Conservation (phyloP, 1,140 invertebrate genomes). For the Vanessa tameamea region DNA sequence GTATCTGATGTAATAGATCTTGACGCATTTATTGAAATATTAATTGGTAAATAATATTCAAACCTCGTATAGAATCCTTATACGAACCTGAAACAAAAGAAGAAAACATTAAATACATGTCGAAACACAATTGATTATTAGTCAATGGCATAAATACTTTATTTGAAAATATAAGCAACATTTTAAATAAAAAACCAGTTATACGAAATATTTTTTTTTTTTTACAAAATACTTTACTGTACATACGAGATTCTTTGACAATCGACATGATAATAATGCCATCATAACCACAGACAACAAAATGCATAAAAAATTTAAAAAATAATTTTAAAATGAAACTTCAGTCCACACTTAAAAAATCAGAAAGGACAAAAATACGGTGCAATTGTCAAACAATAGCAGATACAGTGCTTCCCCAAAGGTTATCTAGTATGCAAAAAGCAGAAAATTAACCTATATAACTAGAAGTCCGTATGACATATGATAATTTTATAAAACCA, state of each 20-base stretch:
- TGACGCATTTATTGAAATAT: too few species aligned
- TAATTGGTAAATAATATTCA: not conserved
- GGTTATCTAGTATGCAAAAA: slow-evolving; percentile 31
- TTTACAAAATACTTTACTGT: not conserved
- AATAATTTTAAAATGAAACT: not conserved
- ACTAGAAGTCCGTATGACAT: slow-evolving; percentile 9
- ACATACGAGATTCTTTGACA: not conserved
- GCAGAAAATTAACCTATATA: slow-evolving; percentile 33
- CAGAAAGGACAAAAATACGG: slow-evolving; percentile 18
- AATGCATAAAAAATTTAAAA: not conserved
- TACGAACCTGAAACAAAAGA: slow-evolving; percentile 10
- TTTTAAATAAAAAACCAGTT: too few species aligned
- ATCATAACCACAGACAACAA: not conserved
- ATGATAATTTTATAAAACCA: slow-evolving; percentile 24
- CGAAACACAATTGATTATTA: too few species aligned
- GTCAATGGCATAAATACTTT: too few species aligned
- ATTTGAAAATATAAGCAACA: too few species aligned
- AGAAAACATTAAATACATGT: not conserved
- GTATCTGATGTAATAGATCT: too few species aligned
- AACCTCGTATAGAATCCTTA: not conserved
- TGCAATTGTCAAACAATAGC: slow-evolving; percentile 17
- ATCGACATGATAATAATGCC: not conserved
- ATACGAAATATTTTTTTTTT: too few species aligned
- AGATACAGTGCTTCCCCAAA: slow-evolving; percentile 20
- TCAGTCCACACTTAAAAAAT: not conserved